Conservation (phyloP, 2,888 invertebrate genomes). For the Ashinkailepas kermadecensis region DNA sequence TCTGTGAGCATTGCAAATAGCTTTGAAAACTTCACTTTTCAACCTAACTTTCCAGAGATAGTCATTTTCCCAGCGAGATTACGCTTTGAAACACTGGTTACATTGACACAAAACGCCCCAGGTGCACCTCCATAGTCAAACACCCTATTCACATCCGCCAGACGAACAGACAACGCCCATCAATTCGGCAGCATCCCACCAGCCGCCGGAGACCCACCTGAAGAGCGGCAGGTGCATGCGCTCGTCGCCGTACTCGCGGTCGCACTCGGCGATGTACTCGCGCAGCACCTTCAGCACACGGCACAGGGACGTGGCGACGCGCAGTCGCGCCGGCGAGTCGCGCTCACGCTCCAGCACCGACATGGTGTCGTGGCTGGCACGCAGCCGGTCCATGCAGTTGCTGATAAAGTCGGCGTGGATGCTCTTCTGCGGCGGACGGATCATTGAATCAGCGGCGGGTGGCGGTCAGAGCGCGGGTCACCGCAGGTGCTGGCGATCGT, state of each 20-base stretch:
- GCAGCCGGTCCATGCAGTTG: conserved; percentile 39
- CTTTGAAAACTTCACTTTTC: no score
- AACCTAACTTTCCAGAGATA: no score
- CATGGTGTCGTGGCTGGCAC: conserved; percentile 77
- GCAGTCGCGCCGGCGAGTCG: conserved; percentile 48
- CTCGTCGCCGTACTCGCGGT: conserved; percentile 58
- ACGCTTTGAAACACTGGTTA: no score
- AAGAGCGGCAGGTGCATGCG: conserved; percentile 80
- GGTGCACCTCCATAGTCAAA: no score
- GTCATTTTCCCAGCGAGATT: no score
- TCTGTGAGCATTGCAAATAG: no score
- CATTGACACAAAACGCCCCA: no score
- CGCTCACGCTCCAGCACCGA: conserved; percentile 53
- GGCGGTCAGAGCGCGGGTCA: not conserved
- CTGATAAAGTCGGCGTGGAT: conserved; percentile 34
- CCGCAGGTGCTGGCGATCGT: no score
- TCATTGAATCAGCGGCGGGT: not conserved
- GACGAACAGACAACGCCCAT: no score
- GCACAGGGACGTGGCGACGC: conserved; percentile 73
- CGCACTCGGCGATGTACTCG: conserved; percentile 65
- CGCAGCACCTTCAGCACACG: conserved; percentile 87
- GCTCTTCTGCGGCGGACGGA: conserved; percentile 2
- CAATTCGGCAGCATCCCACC: not conserved
- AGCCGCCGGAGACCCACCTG: conserved; percentile 44
- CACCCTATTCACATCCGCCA: no score